Evolutionary conservation across 2,113 vertebrate genomes (phyloP).

Genomic region (Cheilinus undulatus): DNA sequence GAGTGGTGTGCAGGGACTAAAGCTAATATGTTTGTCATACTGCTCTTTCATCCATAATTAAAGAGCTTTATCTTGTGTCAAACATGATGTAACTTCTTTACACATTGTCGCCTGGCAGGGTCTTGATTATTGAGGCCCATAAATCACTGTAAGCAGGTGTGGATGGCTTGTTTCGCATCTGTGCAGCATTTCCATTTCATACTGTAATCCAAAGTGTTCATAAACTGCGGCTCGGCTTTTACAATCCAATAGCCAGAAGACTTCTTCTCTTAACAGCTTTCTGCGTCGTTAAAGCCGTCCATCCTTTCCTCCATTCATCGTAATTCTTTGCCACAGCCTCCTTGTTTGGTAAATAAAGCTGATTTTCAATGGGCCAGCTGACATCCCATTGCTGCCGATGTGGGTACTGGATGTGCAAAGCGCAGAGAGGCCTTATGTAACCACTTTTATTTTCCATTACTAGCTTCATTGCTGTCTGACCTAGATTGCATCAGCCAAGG

Average conservation of each 20-base stretch:
- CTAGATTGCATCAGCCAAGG: conserved; percentile 83
- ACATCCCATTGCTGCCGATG: conserved; percentile 67
- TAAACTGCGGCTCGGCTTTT: conserved; percentile 1
- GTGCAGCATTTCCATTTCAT: not conserved
- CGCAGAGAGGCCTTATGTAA: conserved; percentile 80
- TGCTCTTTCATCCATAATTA: conserved; percentile 8
- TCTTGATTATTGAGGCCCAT: not conserved
- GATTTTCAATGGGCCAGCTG: conserved; percentile 70
- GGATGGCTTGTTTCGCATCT: not conserved
- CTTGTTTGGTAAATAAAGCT: conserved; percentile 78
- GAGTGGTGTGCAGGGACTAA: not conserved
- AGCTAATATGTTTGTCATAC: conserved; percentile 24
- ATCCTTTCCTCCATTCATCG: conserved; percentile 37
- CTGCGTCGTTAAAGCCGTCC: conserved; percentile 3
- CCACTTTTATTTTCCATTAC: conserved; percentile 84
- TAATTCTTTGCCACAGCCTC: conserved; percentile 36
- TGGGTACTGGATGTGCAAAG: conserved; percentile 76
- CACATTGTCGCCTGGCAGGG: not conserved
- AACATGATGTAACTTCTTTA: not conserved
- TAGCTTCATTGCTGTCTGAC: conserved; percentile 83
- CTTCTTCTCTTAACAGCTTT: conserved; percentile 3
- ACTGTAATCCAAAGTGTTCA: conserved; percentile 5
- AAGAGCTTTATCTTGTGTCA: not conserved
- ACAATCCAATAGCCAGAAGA: conserved; percentile 16
- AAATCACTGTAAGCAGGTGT: not conserved